Base-by-base conservation (phyloP, 2,113 vertebrate genomes). In the Periophthalmus modestus region DNA sequence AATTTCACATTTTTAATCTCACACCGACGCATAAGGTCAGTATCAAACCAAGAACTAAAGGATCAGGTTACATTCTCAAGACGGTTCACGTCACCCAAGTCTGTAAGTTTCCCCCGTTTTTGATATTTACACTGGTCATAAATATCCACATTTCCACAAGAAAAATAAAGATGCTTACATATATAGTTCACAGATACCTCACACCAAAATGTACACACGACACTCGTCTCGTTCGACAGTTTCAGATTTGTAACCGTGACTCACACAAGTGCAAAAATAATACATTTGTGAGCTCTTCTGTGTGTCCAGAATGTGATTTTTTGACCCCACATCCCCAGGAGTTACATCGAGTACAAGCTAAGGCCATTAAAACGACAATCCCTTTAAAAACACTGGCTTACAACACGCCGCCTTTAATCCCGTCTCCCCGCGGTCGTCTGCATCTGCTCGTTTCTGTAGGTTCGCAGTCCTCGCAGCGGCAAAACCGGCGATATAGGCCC, bases 121-220 rank as follows among this genome's bases (percentile, higher is more conserved):
- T 82, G 78, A 90, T 59, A 92, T 93, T 91, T 93, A 94, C 91
- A 92, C 79, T 86, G 82, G 52, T 83, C 76, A 89, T 89, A 92
- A 90, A 91, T 92, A 91, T 90, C 83, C 85, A 90, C 79, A 91
- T 89, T 91, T 87, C 87, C 86, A 90, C 89, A 71, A 90, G 79
- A 93, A 92, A 92, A 93, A 93, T 92, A 93, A 91, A 90, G 80
- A 86, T 87, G 87, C 88, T 82, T 85, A 92, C 87, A 81, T 89
- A 88, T 91, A 90, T 90, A 87, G 80, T 88, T 87, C 88, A 93
- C 88, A 69, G 81, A 92, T 74, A 92, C 84, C 78, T 85, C 87
- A 93, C 92, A 90, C 80, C 88, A 82, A 89, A 91, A 91, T 86
- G 84, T 90, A 92, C 82, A 91, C 82, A 89, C 74, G 88, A 74